These are phyloP conservation scores for Lepidotrigona ventralis DNA, from an alignment of 1,140 invertebrate species.

Conservation along the genomic window DNA sequence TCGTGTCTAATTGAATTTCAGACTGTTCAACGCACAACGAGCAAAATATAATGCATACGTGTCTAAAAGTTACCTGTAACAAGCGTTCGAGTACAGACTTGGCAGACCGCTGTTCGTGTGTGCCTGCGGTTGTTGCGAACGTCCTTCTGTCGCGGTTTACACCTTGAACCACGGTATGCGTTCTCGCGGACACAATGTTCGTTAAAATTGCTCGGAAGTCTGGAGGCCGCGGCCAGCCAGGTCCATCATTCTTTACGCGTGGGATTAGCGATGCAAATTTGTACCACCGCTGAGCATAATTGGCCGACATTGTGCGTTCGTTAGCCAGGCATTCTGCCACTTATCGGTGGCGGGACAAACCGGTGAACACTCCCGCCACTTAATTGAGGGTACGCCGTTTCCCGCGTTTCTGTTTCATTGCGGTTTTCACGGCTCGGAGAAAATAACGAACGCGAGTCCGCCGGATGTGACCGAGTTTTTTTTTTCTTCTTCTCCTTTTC, in stretches of 20 bases:
- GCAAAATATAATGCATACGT: neutral
- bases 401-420: conserved; percentile 5
- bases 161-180: conserved; percentile 8
- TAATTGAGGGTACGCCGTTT: conserved; percentile 44
- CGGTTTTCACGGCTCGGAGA: conserved; percentile 50
- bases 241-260: conserved; percentile 59
- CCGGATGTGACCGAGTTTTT: conserved; percentile 2
- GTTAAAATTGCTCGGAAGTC: conserved; percentile 50
- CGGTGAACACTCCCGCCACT: conserved; percentile 26
- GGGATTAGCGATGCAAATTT: conserved; percentile 69
- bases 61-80: too few species aligned
- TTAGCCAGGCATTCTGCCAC: conserved; percentile 65
- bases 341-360: conserved; percentile 50
- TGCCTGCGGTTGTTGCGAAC: neutral
- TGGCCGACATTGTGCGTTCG: conserved; percentile 70
- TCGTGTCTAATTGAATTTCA: neutral
- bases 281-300: conserved; percentile 64
- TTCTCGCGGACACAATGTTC: conserved; percentile 38
- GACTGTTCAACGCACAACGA: neutral
- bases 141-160: conserved; percentile 8
- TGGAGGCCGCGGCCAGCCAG: conserved; percentile 34
- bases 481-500: neutral
- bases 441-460: neutral
- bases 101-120: neutral
- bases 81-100: neutral